Conservation (phyloP, 2,888 invertebrate genomes). For the Rhamphomyia laevipes region DNA sequence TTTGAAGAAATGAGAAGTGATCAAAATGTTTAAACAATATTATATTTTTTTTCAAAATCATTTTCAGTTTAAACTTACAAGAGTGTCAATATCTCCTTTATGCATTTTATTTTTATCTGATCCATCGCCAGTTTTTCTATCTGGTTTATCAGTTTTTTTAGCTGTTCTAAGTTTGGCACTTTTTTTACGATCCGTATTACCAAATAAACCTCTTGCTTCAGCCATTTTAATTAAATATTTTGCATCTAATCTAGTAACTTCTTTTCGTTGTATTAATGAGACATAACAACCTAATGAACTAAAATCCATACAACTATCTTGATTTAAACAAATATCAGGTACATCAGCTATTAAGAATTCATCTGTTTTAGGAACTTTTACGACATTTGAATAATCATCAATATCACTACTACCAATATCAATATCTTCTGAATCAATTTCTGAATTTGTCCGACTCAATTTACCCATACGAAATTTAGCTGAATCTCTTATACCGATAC, state of each 20-base stretch:
- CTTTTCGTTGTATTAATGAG: constrained; percentile 47
- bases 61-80: no score
- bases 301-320: constrained; percentile 38
- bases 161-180: constrained; percentile 30
- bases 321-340: constrained; percentile 46
- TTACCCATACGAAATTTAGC: not conserved
- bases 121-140: constrained; percentile 14
- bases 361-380: constrained; percentile 27
- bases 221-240: constrained; percentile 77
- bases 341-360: constrained; percentile 52
- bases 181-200: constrained; percentile 38
- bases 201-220: constrained; percentile 67
- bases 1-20: no score
- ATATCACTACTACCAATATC: constrained; percentile 6
- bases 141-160: constrained; percentile 30
- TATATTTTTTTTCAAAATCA: no score
- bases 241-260: constrained; percentile 62
- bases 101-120: constrained; percentile 8
- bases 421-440: constrained; percentile 8
- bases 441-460: constrained; percentile 10
- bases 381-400: constrained; percentile 15
- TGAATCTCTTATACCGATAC: constrained; percentile 5
- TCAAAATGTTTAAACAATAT: no score
- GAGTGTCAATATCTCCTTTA: constrained; percentile 14
- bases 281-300: constrained; percentile 46